phyloP scores from a whole-genome alignment of 2,113 vertebrate genomes.

The Phrynosoma blainvillii region DNA sequence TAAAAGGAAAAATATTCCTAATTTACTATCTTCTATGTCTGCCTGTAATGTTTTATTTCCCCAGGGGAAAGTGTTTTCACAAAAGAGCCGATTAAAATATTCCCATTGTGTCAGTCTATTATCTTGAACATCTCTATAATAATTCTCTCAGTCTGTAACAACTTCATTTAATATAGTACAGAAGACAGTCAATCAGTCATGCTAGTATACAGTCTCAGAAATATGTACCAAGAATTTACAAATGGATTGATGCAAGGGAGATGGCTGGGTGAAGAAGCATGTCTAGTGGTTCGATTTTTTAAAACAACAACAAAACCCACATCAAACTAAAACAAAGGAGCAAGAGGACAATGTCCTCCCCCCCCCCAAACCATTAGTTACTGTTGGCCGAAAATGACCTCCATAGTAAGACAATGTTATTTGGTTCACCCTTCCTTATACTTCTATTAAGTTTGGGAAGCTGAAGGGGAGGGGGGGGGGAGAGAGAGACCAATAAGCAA shows the following conservation, averaged over 20 bases:
- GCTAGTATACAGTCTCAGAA: conserved; percentile 4
- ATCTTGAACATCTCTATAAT: conserved; percentile 26
- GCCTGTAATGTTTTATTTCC: conserved; percentile 24
- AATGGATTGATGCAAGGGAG: neutral
- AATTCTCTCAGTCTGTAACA: neutral
- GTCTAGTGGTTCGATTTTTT: neutral
- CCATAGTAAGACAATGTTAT: neutral
- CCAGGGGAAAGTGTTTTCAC: conserved; percentile 6
- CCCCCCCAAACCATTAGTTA: neutral
- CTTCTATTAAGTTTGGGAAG: neutral
- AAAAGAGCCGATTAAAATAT: neutral
- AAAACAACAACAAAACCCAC: neutral
- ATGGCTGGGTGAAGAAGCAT: neutral
- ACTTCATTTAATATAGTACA: conserved; percentile 36
- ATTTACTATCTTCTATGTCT: conserved; percentile 13
- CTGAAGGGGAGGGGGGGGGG: neutral
- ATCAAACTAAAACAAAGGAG: conserved; percentile 2
- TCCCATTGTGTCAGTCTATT: conserved; percentile 29
- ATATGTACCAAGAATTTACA: neutral
- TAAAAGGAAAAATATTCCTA: neutral
- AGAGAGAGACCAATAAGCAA: neutral
- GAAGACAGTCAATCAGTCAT: neutral
- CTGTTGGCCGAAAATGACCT: neutral
- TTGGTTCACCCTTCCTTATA: neutral
- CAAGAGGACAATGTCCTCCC: neutral